Base-by-base conservation (phyloP, 2,113 vertebrate species). In the Macrotus californicus region DNA sequence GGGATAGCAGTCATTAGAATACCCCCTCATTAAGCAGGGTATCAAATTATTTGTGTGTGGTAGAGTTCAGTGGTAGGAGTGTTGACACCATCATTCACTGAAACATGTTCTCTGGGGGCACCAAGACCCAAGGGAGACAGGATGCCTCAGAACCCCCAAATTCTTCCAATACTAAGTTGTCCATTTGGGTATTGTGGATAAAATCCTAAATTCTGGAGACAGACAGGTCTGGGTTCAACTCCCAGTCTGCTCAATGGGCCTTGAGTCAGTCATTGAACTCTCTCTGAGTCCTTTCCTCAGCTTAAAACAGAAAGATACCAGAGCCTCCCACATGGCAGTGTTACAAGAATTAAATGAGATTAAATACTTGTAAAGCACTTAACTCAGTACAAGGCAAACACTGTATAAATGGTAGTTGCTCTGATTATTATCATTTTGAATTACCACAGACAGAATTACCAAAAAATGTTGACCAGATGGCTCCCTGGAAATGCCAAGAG, bases 1-100 rank as follows among this genome's bases (percentile, higher is more conserved):
- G 77, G 96, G 98, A 96, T 56, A 97, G 89, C 66, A 95, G 91
- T 96, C 64, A 6, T 94, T 97, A 97, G 96, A 97, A 89, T 94
- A 94, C 52, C 61, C 0, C 0, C 80, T 83, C 96, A 98, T 98
- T 98, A 98, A 97, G 95, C 64, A 96, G 86, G 96, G 94, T 96
- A 97, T 66, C 75, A 96, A 97, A 95, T 82, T 93, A 87, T 95
- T 97, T 97, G 95, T 87, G 95, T 18, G 61, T 50, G 81, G 69
- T 64, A 26, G 67, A 93, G 94, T 16, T 66, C 91, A 77, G 22
- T 72, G 75, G 70, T 52, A 19, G 50, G 80, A 96, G 81, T 59
- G 81, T n/a, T 50, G 96, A 96, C 59, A 89, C 9, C 36, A 1
- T 64, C 67, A 59, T 89, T 79, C 50, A 95, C 50, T 81, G 76